A percentile compares a stretch with the other conserved stretches of the same genome.
Evolutionary conservation across 1,140 invertebrate species (phyloP).

Genomic region (Brachionus manjavacas): DNA sequence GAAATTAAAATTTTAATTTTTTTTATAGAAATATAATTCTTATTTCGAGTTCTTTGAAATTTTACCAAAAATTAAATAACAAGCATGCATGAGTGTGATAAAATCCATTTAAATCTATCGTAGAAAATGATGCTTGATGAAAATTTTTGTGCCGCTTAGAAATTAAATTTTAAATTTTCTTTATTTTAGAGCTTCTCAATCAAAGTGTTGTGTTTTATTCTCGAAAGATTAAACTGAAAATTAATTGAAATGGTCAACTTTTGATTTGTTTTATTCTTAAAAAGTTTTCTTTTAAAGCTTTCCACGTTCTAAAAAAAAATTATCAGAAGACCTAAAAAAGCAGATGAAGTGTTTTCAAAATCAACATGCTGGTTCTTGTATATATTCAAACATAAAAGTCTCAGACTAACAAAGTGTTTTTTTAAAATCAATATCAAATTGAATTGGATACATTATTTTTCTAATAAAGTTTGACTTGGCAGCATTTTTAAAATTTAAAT

Average conservation of each 20-base stretch:
- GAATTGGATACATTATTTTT: not conserved
- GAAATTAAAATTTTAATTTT: no score
- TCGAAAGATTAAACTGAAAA: not conserved
- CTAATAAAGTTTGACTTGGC: not conserved
- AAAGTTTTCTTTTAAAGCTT: not conserved
- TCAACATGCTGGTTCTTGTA: not conserved
- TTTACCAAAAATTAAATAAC: no score
- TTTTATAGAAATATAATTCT: no score
- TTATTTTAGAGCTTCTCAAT: not conserved
- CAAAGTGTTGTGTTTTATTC: not conserved
- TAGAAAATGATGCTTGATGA: not conserved
- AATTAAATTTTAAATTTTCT: not conserved
- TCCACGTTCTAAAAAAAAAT: not conserved
- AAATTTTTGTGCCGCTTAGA: not conserved
- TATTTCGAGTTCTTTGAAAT: no score
- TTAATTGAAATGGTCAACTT: conserved; percentile 4
- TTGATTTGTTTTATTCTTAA: conserved; percentile 1
- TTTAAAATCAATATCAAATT: not conserved
- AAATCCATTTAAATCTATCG: no score
- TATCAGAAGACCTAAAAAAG: not conserved
- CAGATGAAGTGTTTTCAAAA: not conserved
- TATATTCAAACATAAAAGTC: not conserved
- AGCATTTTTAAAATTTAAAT: not conserved
- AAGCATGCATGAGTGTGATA: no score
- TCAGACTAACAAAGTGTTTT: not conserved